Base-by-base conservation (phyloP, 1,140 invertebrate genomes). In the Liolophura sinensis region DNA sequence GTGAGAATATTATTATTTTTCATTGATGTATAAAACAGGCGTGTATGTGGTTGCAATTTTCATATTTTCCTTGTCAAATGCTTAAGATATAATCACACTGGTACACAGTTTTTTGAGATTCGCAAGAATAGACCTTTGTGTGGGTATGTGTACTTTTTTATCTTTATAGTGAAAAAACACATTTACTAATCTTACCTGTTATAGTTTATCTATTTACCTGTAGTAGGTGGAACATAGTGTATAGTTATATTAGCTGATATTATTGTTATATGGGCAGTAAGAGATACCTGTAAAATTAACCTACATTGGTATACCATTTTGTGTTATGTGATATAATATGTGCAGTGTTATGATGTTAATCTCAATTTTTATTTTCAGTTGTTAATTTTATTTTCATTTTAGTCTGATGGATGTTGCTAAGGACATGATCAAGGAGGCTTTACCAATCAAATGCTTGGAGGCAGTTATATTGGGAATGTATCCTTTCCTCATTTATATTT, bases 401-500 rank as follows among this genome's bases (percentile, higher is more conserved):
- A 85, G 84, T 24, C 70, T 85, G 60, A 82, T 83, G 77, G 84
- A 85, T 40, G 73, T 69, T 67, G 84, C 84, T 48, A 83, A 78
- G 64, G 81, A 83, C 61, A 86, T 86, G 78, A 85, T 85, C 1
- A 70, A 77, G 70, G 83, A 84, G 70, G 73, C 83, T 51, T 67
- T 86, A 24, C 85, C 85, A 46, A 86, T 86, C 54, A 86, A 86
- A 71, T 86, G 85, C 63, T 68, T 86, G 15, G 85, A 86, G 68
- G 85, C 85, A 16, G 81, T 86, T 31, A 81, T 86, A 49, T 70
- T 86, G 11, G 82, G 79, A 64, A 75, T 85, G 79, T 85, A 85
- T 83, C 76, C 76, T 81, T 78, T 61, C 60, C 15, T 0, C 15
- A 56, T 60, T 31, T 20, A 5, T 40, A 5, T 3, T 40, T 40